Percentiles rank a stretch among this genome's conserved stretches.
Conservation (phyloP, 2,113 vertebrate species). For the Anser cygnoides region DNA sequence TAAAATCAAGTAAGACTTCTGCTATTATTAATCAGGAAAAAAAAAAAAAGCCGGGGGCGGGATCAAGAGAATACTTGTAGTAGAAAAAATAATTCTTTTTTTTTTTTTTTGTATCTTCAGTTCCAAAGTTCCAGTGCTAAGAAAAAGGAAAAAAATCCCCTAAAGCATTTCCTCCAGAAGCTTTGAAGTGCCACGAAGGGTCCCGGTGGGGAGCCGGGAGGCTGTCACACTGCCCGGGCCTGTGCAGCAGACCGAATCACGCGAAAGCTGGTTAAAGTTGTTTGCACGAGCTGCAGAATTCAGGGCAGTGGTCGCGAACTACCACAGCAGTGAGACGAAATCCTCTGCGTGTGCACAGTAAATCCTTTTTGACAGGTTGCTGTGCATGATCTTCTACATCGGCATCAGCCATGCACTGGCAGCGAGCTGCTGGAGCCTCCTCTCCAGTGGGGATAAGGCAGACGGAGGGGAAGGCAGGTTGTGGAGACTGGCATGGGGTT, state of each 20-base stretch:
- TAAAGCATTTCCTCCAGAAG: neutral
- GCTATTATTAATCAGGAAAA: neutral
- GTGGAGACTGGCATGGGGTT: neutral
- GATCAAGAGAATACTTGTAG: neutral
- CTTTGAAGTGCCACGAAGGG: neutral
- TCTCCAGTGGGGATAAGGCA: neutral
- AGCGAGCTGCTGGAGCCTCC: neutral
- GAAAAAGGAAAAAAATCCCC: neutral
- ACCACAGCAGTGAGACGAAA: neutral
- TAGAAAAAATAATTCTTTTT: neutral
- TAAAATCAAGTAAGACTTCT: neutral
- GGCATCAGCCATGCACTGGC: neutral
- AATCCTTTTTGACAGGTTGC: neutral
- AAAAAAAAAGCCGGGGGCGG: neutral
- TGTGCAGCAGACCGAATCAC: neutral
- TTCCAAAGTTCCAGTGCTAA: neutral
- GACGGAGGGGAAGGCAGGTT: neutral
- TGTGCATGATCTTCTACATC: neutral
- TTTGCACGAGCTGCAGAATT: neutral
- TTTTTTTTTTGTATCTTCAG: neutral
- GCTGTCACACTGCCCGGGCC: neutral
- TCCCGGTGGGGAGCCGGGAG: neutral
- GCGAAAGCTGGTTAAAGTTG: neutral
- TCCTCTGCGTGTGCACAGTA: fast-evolving
- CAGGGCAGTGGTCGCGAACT: neutral